phyloP scores from a whole-genome alignment of 2,113 vertebrate genomes.

The Saccopteryx bilineata region DNA sequence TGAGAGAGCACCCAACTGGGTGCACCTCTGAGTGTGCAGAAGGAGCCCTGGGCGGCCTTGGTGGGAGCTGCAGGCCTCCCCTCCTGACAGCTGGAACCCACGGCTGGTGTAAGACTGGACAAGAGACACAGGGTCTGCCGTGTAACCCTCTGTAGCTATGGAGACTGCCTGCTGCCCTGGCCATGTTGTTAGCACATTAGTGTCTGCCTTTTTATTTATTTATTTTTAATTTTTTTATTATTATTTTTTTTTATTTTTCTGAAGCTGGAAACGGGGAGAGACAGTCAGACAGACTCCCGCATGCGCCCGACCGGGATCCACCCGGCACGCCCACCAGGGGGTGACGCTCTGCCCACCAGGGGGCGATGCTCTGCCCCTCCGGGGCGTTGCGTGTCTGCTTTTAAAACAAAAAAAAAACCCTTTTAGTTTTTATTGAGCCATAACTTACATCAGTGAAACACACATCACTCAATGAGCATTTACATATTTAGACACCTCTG shows the following conservation, averaged over 20 bases:
- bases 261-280: too few species aligned
- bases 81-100: not conserved
- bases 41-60: accelerated
- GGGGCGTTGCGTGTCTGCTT: not conserved
- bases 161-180: not conserved
- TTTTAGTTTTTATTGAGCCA: not conserved
- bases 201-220: not conserved
- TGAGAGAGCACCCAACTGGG: not conserved
- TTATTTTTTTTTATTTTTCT: too few species aligned
- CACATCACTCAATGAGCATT: not conserved
- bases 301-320: too few species aligned
- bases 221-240: too few species aligned
- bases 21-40: not conserved
- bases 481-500: not conserved
- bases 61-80: not conserved
- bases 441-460: not conserved
- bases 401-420: not conserved
- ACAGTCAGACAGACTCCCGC: too few species aligned
- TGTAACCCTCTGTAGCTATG: not conserved
- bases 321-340: too few species aligned
- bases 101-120: not conserved
- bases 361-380: too few species aligned
- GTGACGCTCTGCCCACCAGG: too few species aligned
- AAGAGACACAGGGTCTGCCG: not conserved
- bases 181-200: not conserved